Evolutionary conservation across 2,888 invertebrate genomes (phyloP).

Genomic region (Eutolmus rufibarbis): DNA sequence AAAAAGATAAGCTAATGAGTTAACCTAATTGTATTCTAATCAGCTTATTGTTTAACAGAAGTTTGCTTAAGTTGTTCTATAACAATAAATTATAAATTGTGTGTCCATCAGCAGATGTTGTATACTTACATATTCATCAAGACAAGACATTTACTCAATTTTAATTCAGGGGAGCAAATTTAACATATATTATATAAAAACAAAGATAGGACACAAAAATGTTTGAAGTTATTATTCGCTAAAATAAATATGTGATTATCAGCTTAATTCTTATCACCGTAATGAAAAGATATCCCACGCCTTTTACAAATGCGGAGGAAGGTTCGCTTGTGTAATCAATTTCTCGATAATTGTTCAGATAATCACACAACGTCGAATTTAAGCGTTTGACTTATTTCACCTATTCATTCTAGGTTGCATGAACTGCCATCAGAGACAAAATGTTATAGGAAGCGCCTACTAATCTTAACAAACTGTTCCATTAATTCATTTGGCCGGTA

Average conservation of each 20-base stretch:
- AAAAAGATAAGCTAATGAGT: not conserved
- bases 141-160: not conserved
- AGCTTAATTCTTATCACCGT: not conserved
- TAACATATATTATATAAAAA: not conserved
- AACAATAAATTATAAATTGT: not conserved
- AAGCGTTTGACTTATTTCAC: not conserved
- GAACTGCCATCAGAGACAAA: constrained; percentile 11
- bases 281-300: not conserved
- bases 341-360: not conserved
- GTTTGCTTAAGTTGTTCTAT: not conserved
- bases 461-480: constrained; percentile 25
- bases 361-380: not conserved
- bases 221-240: not conserved
- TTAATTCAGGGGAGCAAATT: not conserved
- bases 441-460: constrained; percentile 3
- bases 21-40: not conserved
- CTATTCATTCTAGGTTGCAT: constrained; percentile 29
- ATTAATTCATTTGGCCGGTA: constrained; percentile 22
- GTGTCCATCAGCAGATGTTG: not conserved
- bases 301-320: not conserved
- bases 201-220: not conserved
- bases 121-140: not conserved
- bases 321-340: not conserved
- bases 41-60: not conserved
- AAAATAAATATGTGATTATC: not conserved